These are phyloP conservation scores for Gopherus flavomarginatus DNA, from an alignment of 2,113 vertebrate genomes.

Conservation along the genomic window DNA sequence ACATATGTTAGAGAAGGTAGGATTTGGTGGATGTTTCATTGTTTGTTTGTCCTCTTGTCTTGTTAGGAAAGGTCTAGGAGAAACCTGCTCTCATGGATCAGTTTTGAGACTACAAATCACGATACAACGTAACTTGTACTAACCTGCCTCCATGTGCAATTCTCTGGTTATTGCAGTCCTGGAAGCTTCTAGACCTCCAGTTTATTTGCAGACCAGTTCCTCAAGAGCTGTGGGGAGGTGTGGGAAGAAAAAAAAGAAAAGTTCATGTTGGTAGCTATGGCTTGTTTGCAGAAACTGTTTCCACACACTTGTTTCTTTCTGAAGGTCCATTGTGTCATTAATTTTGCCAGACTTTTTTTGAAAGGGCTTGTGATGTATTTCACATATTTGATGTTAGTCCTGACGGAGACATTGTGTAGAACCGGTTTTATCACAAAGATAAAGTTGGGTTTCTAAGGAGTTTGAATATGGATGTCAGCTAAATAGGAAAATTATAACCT, in stretches of 20 bases:
- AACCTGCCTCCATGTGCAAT: not conserved
- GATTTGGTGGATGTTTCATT: not conserved
- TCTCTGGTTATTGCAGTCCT: not conserved
- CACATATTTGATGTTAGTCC: not conserved
- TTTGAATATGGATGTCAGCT: not conserved
- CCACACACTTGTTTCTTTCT: not conserved
- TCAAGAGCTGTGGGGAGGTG: not conserved
- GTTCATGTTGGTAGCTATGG: not conserved
- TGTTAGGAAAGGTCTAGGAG: fast-evolving
- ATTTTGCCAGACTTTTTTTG: not conserved
- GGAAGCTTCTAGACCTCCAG: not conserved
- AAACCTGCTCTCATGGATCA: not conserved
- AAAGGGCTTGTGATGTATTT: not conserved
- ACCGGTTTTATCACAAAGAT: not conserved
- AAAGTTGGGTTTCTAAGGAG: not conserved
- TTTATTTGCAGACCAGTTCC: not conserved
- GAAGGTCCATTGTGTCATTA: not conserved
- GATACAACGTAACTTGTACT: not conserved
- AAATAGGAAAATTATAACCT: constrained; percentile 4
- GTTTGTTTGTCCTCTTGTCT: not conserved
- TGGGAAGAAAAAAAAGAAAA: not conserved
- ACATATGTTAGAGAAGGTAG: not conserved
- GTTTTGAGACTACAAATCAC: not conserved
- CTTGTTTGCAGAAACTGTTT: not conserved
- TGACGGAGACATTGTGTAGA: not conserved